A percentile compares a stretch with the other conserved stretches of the same genome.
phyloP scores from a whole-genome alignment of 2,113 vertebrate species.

The Charadrius vociferus region DNA sequence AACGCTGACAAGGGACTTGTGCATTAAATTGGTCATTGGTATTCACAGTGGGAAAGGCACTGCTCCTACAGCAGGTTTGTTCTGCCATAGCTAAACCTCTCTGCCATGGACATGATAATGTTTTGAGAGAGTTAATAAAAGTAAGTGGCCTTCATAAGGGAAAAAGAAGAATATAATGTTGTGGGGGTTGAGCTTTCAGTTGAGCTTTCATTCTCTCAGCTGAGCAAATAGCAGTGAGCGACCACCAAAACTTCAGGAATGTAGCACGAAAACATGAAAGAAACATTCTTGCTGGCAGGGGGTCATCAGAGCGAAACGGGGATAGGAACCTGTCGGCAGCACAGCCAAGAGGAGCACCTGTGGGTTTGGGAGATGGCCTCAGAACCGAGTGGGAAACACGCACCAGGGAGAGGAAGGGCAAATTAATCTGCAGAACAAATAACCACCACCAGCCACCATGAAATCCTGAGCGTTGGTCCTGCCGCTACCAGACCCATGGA shows the following conservation, averaged over 20 bases:
- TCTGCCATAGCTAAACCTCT: background rate
- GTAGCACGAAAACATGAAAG: background rate
- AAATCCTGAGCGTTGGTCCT: fast-evolving
- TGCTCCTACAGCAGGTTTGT: background rate
- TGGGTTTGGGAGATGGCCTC: background rate
- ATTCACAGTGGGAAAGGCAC: background rate
- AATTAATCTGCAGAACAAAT: background rate
- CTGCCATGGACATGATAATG: background rate
- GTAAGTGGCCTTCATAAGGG: background rate
- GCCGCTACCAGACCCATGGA: fast-evolving
- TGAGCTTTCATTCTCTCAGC: background rate
- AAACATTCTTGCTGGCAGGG: fast-evolving
- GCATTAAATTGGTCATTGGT: background rate
- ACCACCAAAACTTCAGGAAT: background rate
- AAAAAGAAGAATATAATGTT: background rate
- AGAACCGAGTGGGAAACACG: fast-evolving
- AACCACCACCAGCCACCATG: background rate
- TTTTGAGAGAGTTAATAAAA: constrained; percentile 20
- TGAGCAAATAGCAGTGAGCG: background rate
- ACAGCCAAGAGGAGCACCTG: background rate
- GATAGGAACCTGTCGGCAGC: background rate
- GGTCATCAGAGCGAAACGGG: background rate
- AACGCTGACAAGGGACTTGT: background rate
- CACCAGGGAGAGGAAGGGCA: background rate
- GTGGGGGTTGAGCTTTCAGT: background rate